Evolutionary conservation across 2,888 invertebrate genomes (phyloP).

Genomic region (Cybosia mesomella): DNA sequence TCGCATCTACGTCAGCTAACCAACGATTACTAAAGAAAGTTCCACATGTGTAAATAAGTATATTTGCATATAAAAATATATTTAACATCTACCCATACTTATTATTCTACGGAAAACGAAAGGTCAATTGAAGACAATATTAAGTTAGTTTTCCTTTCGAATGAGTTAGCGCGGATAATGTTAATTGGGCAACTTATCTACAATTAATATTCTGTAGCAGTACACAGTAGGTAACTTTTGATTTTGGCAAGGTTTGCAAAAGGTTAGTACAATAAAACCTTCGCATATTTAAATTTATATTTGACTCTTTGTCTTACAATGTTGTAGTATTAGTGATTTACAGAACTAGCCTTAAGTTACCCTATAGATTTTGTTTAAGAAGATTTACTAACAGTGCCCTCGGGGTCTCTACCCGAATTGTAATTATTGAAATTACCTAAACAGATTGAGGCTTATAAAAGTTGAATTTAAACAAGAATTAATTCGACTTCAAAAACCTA

Average conservation of each 20-base stretch:
- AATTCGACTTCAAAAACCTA: too few species aligned
- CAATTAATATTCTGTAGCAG: constrained; percentile 8
- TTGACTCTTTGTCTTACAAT: neutral
- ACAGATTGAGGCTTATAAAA: neutral
- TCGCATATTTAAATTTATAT: neutral
- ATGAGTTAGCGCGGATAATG: constrained; percentile 1
- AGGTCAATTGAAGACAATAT: constrained; percentile 13
- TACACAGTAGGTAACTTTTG: constrained; percentile 5
- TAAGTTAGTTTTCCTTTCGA: constrained; percentile 15
- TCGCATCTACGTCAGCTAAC: constrained; percentile 33
- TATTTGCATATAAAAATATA: constrained; percentile 9
- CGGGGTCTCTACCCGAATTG: neutral
- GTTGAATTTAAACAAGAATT: too few species aligned
- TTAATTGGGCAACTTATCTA: neutral
- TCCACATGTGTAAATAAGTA: constrained; percentile 9
- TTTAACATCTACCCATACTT: neutral
- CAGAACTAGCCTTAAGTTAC: neutral
- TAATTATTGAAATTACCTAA: neutral
- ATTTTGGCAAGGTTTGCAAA: constrained; percentile 21
- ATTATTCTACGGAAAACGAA: constrained; percentile 1
- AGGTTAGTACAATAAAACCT: constrained; percentile 11
- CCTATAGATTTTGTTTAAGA: neutral
- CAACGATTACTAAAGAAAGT: constrained; percentile 36
- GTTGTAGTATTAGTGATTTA: neutral
- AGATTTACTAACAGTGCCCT: neutral